Evolutionary conservation across 2,113 vertebrate genomes (phyloP).

Genomic region (Chaenogobius annularis): DNA sequence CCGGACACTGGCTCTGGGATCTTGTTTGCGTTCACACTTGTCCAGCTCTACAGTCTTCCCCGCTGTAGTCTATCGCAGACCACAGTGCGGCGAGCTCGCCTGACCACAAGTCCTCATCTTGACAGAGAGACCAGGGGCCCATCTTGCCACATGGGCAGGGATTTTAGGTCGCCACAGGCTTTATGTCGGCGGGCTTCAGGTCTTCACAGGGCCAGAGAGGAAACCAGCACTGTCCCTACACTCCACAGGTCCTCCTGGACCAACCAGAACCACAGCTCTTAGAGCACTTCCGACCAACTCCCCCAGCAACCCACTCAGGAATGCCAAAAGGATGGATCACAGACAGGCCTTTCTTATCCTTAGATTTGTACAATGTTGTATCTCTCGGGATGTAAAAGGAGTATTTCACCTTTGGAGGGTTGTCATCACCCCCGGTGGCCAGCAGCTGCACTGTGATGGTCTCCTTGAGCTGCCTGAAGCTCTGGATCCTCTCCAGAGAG

Average conservation of each 20-base stretch:
- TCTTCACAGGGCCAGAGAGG: conserved; percentile 78
- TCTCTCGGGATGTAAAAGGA: conserved; percentile 91
- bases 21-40: conserved; percentile 75
- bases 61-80: conserved; percentile 81
- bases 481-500: conserved; percentile 91
- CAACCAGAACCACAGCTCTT: conserved; percentile 90
- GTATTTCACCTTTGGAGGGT: conserved; percentile 88
- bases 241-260: conserved; percentile 88
- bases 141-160: conserved; percentile 86
- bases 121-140: conserved; percentile 85
- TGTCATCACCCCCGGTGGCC: conserved; percentile 79
- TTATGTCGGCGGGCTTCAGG: conserved; percentile 86
- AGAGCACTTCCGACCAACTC: conserved; percentile 94
- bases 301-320: conserved; percentile 85
- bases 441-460: conserved; percentile 87
- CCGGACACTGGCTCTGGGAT: conserved; percentile 59
- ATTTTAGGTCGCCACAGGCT: conserved; percentile 85
- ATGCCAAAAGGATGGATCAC: conserved; percentile 80
- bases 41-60: conserved; percentile 74
- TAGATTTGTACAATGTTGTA: conserved; percentile 79
- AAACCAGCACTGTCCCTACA: conserved; percentile 82
- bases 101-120: conserved; percentile 80
- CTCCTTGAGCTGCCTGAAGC: conserved; percentile 86
- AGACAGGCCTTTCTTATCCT: conserved; percentile 69
- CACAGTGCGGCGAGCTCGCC: conserved; percentile 76